Evolutionary conservation across 2,113 vertebrate genomes (phyloP), one percentile per base, ranked within the genome.

Genomic region (Trichechus manatus): DNA sequence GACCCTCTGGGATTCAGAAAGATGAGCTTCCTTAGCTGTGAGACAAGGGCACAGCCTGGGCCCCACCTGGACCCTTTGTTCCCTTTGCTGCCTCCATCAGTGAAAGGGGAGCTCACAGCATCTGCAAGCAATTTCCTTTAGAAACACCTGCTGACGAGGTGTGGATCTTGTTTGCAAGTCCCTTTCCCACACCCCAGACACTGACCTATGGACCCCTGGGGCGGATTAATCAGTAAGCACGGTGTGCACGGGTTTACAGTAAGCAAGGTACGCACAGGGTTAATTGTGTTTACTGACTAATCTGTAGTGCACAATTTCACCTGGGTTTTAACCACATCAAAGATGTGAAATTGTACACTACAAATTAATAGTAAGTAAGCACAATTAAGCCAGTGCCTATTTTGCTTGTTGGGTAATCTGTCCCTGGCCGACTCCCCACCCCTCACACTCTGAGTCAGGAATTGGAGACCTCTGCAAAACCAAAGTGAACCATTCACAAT

Each of bases 101-200:
- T 29, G 53, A 72, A 94, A 90, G 80, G 68, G 72, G 63, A 89
- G 59, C 87, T 33, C 25, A 27, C 22, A 66, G 89, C 87, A 72
- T 64, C 80, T 19, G 70, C 68, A 50, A 50, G 50, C 20, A 63
- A 50, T 94, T 95, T 96, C 72, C 1, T 0, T 27, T 29, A 11
- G 19, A 88, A 81, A 31, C 56, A 96, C 83, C 47, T 84, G 68
- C 15, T 80, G 81, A 75, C 9, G 25, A 91, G 64, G 33, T 11
- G 2, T 1, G 29, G 36, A 11, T 19, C 68, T 36, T 74, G 20
- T 89, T 50, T 74, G 19, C 31, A 50, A 94, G 77, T 63, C n/a
- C 20, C 11, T 23, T 61, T 74, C 92, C 78, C 23, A n/a, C 2
- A 4, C 22, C 19, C 6, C 77, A 94, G 42, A 56, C 29, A 36